Percentiles rank a stretch among this genome's conserved stretches.
phyloP scores from a whole-genome alignment of 1,140 invertebrate genomes.

The Aradophagus sp. region DNA sequence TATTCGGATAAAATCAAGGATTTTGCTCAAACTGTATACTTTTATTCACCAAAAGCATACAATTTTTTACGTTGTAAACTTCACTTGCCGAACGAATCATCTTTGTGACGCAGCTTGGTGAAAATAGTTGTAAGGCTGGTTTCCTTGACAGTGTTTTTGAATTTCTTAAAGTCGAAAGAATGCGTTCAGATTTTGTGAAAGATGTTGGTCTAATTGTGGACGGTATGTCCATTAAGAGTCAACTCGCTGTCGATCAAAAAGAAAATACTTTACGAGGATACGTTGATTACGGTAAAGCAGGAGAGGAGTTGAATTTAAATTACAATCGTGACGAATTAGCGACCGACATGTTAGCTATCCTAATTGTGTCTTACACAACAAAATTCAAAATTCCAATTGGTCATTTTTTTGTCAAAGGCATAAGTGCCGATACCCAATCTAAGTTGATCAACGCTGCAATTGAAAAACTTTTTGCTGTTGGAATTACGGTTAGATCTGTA shows the following conservation, averaged over 20 bases:
- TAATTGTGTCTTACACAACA: constrained; percentile 21
- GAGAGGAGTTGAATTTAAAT: constrained; percentile 13
- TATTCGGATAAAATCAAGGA: constrained; percentile 14
- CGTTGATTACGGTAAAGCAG: constrained; percentile 24
- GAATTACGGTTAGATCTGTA: constrained; percentile 15
- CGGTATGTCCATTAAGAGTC: constrained; percentile 23
- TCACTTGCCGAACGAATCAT: constrained; percentile 14
- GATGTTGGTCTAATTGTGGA: constrained; percentile 23
- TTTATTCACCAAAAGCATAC: constrained; percentile 34
- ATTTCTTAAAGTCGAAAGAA: constrained; percentile 6
- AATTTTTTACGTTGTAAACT: constrained; percentile 14
- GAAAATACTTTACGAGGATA: constrained; percentile 8
- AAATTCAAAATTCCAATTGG: constrained; percentile 28
- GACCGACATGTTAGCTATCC: constrained; percentile 32
- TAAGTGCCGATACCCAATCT: constrained; percentile 1
- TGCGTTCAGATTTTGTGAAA: constrained; percentile 11
- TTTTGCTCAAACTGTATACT: constrained; percentile 19
- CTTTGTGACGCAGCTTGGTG: constrained; percentile 15
- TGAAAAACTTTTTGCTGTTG: constrained; percentile 14
- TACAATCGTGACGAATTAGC: constrained; percentile 19
- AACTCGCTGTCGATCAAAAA: constrained; percentile 15
- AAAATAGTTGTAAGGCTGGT: constrained; percentile 13
- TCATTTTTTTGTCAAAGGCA: constrained; percentile 15
- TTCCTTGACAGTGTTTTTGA: constrained; percentile 21
- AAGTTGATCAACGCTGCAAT: constrained; percentile 14